Percentiles rank a stretch among this genome's conserved stretches.
Conservation (phyloP, 2,797 vertebrate genomes). For the Taenioides sp. region DNA sequence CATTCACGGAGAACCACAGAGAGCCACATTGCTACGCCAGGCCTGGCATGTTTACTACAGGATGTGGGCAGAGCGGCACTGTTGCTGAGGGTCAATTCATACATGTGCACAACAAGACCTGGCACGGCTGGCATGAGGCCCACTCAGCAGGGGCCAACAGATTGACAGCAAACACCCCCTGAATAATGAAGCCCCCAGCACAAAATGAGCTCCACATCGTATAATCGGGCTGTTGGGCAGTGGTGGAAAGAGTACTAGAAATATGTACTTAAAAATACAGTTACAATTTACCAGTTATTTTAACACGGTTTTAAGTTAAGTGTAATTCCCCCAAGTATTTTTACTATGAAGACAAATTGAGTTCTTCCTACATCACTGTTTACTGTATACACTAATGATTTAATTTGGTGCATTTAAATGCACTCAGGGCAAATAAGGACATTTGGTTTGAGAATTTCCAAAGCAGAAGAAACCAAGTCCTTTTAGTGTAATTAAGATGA, state of each 20-base stretch:
- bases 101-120: constrained; percentile 57
- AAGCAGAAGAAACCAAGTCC: constrained; percentile 20
- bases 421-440: constrained; percentile 10
- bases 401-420: neutral
- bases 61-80: constrained; percentile 55
- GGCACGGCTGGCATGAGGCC: constrained; percentile 64
- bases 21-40: constrained; percentile 59
- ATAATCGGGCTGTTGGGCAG: constrained; percentile 28
- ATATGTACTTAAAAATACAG: too few species aligned
- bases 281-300: too few species aligned
- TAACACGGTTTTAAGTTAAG: neutral
- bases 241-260: constrained; percentile 13
- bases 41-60: constrained; percentile 67
- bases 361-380: neutral
- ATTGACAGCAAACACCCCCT: constrained; percentile 55
- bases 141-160: constrained; percentile 54
- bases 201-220: constrained; percentile 54
- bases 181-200: constrained; percentile 65
- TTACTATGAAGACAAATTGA: neutral
- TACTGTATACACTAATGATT: neutral
- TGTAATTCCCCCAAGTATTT: neutral
- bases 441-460: constrained; percentile 12
- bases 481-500: constrained; percentile 46
- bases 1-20: constrained; percentile 31
- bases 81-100: constrained; percentile 53